A percentile compares a stretch with the other conserved stretches of the same genome.
phyloP scores from a whole-genome alignment of 1,140 invertebrate genomes.

The Achatina immaculata region DNA sequence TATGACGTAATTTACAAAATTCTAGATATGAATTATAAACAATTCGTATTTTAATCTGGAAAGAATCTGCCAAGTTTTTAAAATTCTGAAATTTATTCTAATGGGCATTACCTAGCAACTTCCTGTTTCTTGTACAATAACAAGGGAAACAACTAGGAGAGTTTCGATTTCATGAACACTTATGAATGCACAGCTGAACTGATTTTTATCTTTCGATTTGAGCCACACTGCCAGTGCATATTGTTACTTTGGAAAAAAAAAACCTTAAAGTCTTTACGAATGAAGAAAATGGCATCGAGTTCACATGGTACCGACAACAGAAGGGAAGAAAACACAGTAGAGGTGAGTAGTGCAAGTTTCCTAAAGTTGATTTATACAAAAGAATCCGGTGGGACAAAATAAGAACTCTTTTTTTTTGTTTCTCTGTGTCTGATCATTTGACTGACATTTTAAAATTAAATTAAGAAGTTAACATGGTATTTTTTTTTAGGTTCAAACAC shows the following conservation, averaged over 20 bases:
- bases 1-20: too few species aligned
- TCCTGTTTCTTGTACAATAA: neutral
- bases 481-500: too few species aligned
- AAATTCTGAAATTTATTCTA: neutral
- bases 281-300: neutral
- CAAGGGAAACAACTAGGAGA: neutral
- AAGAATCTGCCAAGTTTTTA: neutral
- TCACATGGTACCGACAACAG: neutral
- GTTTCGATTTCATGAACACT: neutral
- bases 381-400: too few species aligned
- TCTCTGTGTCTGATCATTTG: too few species aligned
- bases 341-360: neutral
- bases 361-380: too few species aligned
- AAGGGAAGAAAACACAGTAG: constrained; percentile 7
- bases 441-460: too few species aligned
- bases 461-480: too few species aligned
- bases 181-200: too few species aligned
- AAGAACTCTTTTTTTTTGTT: too few species aligned
- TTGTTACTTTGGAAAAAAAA: neutral
- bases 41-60: neutral
- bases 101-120: neutral
- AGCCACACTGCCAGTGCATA: neutral
- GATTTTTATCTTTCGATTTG: neutral
- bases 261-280: neutral
- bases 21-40: neutral